phyloP scores from a whole-genome alignment of 2,113 vertebrate genomes.

The Aplodontia rufa region DNA sequence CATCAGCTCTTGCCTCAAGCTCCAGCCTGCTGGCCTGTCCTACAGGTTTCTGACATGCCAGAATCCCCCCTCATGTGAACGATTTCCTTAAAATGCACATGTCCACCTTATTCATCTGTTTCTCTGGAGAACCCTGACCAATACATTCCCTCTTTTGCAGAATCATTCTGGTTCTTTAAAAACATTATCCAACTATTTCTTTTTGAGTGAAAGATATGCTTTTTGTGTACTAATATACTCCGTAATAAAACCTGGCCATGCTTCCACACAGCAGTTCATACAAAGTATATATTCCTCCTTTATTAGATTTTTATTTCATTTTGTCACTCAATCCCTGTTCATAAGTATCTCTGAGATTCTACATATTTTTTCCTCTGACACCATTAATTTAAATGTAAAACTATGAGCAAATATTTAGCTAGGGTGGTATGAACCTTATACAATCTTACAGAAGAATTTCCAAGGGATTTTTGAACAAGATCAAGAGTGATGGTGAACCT shows the following conservation, averaged over 20 bases:
- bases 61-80: accelerated
- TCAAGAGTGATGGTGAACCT: not conserved
- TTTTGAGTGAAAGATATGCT: not conserved
- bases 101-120: not conserved
- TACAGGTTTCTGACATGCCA: not conserved
- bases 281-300: not conserved
- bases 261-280: not conserved
- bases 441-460: not conserved
- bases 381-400: slow-evolving; percentile 26
- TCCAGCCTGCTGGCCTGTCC: not conserved
- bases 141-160: not conserved
- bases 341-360: not conserved
- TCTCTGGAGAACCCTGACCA: not conserved
- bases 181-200: not conserved
- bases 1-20: not conserved
- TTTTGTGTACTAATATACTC: not conserved
- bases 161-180: not conserved
- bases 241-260: not conserved
- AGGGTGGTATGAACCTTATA: not conserved
- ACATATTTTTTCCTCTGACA: not conserved
- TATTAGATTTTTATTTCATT: not conserved
- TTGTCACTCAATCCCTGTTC: not conserved
- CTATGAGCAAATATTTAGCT: not conserved
- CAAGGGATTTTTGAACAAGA: not conserved
- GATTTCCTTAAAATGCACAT: not conserved